Evolutionary conservation across 2,888 invertebrate species (phyloP), one percentile per base, ranked within the genome.

Genomic region (Scelioninae gen. 2): DNA sequence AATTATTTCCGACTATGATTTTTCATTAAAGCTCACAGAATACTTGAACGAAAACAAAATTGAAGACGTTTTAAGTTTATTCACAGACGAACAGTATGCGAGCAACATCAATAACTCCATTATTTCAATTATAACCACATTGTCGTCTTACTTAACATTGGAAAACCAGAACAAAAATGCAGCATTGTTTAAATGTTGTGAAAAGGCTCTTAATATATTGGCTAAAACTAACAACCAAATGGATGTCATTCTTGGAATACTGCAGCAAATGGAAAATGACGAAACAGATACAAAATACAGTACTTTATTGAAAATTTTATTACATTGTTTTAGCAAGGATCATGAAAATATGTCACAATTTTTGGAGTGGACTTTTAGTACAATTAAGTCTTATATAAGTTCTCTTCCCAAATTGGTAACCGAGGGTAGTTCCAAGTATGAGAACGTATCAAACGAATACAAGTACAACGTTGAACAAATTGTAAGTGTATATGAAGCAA

Each of bases 11-110:
- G 18, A 65, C 9, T 16, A 16, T 28, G 33, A 67, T 6, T 57
- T 67, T n/a, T 18, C 5, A 4, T 31, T 22, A 37, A 28, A 33
- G 13, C 2, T 67, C 13, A 19, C 28, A 16, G n/a, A 39, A 0
- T 41, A 88, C 35, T 86, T 86, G 13, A 89, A 89, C 15, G 90
- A 80, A 52, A 46, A 18, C 13, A 46, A 61, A 7, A 31, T 1
- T 53, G 35, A 33, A 22, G 43, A 58, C 10, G 5, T 58, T 16
- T 11, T 37, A 3, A 13, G 52, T 6, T 28, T 68, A 15, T 52
- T 68, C 2, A 19, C 11, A 0, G 11, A 58, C 11, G 16, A 41
- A 52, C 50, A 33, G 6, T 68, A 58, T 13, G 11, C n/a, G 0
- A 35, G 0, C 4, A 37, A 15, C 16, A 25, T 65, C 7, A 15